These are phyloP conservation scores for Platypus cylindrus DNA, from an alignment of 2,888 invertebrate genomes.

Conservation along the genomic window DNA sequence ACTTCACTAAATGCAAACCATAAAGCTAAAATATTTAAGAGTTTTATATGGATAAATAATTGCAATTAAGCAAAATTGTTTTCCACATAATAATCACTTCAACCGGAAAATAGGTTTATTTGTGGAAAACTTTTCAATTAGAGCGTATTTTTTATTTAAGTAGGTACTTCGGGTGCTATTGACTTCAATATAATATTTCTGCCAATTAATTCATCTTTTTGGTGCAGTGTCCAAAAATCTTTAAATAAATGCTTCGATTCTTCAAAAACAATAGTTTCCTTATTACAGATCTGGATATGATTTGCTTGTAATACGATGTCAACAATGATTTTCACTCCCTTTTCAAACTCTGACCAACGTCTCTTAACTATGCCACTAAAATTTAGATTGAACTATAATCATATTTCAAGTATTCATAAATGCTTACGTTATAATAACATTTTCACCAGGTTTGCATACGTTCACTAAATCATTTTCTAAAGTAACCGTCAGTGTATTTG, in stretches of 20 bases:
- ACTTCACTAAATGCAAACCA: slow-evolving; percentile 76
- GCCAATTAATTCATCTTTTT: slow-evolving; percentile 51
- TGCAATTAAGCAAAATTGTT: neutral
- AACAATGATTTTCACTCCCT: slow-evolving; percentile 51
- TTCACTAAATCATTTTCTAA: slow-evolving; percentile 80
- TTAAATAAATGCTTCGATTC: slow-evolving; percentile 58
- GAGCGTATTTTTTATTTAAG: neutral
- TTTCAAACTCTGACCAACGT: slow-evolving; percentile 52
- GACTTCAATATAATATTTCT: slow-evolving; percentile 67
- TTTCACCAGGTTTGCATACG: slow-evolving; percentile 78
- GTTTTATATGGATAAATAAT: neutral
- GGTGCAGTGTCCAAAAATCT: slow-evolving; percentile 58
- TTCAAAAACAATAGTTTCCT: slow-evolving; percentile 39
- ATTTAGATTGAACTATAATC: neutral
- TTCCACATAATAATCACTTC: neutral
- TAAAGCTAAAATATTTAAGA: slow-evolving; percentile 49
- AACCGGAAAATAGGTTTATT: neutral
- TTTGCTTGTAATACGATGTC: slow-evolving; percentile 61
- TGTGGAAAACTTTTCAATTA: slow-evolving; percentile 3
- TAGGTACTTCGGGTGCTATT: slow-evolving; percentile 65
- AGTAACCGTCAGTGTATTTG: slow-evolving; percentile 63
- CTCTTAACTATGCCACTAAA: slow-evolving; percentile 63
- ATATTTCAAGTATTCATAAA: slow-evolving; percentile 2
- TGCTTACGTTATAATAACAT: slow-evolving; percentile 65
- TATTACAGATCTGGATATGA: slow-evolving; percentile 53